phyloP scores from a whole-genome alignment of 2,797 vertebrate species.

The Parauchenoglanis ngamensis region DNA sequence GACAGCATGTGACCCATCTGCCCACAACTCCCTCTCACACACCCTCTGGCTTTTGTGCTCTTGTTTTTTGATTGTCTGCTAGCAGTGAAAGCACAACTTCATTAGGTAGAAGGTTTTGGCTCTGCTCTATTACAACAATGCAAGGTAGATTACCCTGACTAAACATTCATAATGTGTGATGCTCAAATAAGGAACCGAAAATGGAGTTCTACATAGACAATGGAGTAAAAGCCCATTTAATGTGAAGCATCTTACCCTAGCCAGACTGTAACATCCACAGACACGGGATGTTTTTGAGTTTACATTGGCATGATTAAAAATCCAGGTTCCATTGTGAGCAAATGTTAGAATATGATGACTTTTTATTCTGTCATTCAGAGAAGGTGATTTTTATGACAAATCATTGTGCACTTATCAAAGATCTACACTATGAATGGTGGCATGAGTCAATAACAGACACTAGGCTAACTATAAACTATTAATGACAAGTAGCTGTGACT shows the following conservation, averaged over 20 bases:
- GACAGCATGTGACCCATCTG: slow-evolving; percentile 85
- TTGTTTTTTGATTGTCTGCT: slow-evolving; percentile 82
- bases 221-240: slow-evolving; percentile 1
- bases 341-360: not conserved
- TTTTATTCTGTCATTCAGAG: slow-evolving; percentile 15
- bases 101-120: slow-evolving; percentile 78
- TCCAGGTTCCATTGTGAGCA: not conserved
- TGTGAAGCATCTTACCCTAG: not conserved
- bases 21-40: slow-evolving; percentile 78
- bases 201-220: slow-evolving; percentile 3
- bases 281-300: not conserved
- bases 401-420: slow-evolving; percentile 38
- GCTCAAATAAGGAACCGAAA: slow-evolving; percentile 23
- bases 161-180: slow-evolving; percentile 33
- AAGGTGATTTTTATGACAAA: not conserved
- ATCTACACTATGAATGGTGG: not conserved
- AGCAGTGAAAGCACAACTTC: slow-evolving; percentile 74
- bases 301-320: not conserved
- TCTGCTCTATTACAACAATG: slow-evolving; percentile 64
- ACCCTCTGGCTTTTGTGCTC: slow-evolving; percentile 77
- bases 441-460: not conserved
- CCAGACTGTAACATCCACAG: not conserved
- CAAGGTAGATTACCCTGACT: slow-evolving; percentile 45
- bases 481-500: not conserved
- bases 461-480: not conserved